phyloP scores from a whole-genome alignment of 2,113 vertebrate species.

The Trichechus manatus region DNA sequence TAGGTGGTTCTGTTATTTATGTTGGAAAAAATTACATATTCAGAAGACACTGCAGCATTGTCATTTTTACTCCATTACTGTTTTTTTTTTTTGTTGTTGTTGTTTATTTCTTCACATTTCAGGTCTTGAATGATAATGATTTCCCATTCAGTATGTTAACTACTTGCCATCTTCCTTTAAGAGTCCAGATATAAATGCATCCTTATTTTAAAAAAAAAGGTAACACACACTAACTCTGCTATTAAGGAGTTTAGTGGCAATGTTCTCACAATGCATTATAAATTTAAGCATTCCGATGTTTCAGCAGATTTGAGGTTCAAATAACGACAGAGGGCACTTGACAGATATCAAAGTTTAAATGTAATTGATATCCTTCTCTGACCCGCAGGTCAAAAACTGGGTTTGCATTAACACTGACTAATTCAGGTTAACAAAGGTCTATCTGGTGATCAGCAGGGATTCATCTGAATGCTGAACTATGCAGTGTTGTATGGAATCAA shows the following conservation, averaged over 20 bases:
- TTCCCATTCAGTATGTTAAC: conserved; percentile 39
- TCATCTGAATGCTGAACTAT: neutral
- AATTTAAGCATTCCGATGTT: neutral
- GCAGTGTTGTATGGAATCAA: neutral
- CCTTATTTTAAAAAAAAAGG: neutral
- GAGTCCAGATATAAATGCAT: neutral
- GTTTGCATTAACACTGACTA: neutral
- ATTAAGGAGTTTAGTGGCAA: neutral
- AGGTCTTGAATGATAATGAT: neutral
- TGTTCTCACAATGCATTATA: neutral
- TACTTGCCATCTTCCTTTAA: neutral
- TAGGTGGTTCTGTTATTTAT: neutral
- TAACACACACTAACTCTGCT: neutral
- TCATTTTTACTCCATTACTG: neutral
- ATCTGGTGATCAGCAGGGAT: neutral
- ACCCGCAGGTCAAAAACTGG: neutral
- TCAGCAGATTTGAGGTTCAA: neutral
- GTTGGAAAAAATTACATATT: conserved; percentile 37
- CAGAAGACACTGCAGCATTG: neutral
- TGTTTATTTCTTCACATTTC: conserved; percentile 47
- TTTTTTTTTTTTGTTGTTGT: neutral
- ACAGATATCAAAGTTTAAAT: neutral
- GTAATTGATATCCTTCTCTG: neutral
- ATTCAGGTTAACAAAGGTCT: neutral
- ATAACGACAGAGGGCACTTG: neutral